Evolutionary conservation across 2,797 vertebrate species (phyloP).

Genomic region (Buphagus erythrorhynchus): DNA sequence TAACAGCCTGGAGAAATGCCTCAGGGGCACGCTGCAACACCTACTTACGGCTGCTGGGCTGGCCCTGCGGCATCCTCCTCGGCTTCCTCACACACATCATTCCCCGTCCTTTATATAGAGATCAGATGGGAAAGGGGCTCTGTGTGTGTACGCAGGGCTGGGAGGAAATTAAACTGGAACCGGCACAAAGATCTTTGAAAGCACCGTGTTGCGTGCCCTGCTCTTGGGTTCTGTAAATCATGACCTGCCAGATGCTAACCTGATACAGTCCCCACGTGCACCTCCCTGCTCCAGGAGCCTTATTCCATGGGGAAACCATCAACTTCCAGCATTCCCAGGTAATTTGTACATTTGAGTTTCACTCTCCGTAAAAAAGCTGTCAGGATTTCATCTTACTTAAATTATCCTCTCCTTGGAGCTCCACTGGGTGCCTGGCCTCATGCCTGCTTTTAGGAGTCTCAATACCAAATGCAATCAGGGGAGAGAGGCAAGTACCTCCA

Average conservation of each 20-base stretch:
- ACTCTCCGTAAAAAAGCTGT: constrained; percentile 38
- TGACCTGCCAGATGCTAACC: neutral
- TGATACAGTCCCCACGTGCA: neutral
- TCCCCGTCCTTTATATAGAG: neutral
- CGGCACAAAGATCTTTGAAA: constrained; percentile 35
- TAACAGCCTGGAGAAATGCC: neutral
- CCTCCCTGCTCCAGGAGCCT: neutral
- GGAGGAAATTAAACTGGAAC: constrained; percentile 63
- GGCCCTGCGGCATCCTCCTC: neutral
- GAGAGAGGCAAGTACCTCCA: neutral
- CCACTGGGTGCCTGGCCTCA: constrained; percentile 2
- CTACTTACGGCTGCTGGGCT: neutral
- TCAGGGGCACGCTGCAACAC: neutral
- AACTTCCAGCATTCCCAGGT: constrained; percentile 58
- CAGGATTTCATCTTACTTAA: constrained; percentile 52
- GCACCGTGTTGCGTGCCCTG: neutral
- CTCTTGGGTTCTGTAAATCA: neutral
- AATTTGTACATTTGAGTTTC: constrained; percentile 38
- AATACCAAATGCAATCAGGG: neutral
- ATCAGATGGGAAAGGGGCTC: constrained; percentile 5
- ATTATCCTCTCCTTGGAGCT: neutral
- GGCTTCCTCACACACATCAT: neutral
- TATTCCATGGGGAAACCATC: neutral
- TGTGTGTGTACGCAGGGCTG: neutral
- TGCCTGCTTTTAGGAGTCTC: neutral